Conservation (phyloP, 1,140 invertebrate genomes). For the Reticulitermes speratus region DNA sequence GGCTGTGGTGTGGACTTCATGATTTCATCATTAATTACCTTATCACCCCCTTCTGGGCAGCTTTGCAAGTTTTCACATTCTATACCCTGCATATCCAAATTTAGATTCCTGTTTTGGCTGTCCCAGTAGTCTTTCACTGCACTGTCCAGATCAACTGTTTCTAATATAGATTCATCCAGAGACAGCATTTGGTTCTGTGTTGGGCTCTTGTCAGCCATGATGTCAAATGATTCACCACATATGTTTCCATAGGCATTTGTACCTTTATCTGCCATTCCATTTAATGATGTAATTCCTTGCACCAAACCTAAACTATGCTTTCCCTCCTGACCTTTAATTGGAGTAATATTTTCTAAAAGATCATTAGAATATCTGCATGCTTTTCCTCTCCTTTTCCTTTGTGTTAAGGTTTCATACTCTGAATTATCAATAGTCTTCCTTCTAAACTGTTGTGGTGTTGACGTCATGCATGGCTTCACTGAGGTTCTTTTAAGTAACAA, state of each 20-base stretch:
- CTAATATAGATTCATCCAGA: conserved; percentile 22
- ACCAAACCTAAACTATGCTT: not conserved
- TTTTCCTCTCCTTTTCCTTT: not conserved
- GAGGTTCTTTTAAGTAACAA: not conserved
- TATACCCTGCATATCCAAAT: not conserved
- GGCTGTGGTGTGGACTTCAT: not conserved
- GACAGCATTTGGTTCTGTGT: conserved; percentile 2
- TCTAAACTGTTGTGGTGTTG: not conserved
- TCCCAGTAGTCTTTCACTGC: not conserved
- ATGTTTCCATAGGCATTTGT: not conserved
- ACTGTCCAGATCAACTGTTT: conserved; percentile 16
- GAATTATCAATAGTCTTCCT: not conserved
- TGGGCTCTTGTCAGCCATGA: not conserved
- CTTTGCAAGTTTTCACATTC: too few species aligned
- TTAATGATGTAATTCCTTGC: not conserved
- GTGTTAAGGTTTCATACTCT: not conserved
- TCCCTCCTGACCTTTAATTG: not conserved
- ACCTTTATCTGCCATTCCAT: not conserved
- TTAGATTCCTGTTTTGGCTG: not conserved
- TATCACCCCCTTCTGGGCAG: not conserved
- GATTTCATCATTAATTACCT: not conserved
- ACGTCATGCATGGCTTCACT: not conserved
- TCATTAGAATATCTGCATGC: not conserved
- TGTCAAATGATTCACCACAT: not conserved
- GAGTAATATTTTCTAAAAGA: not conserved